Conservation (phyloP, 2,888 invertebrate species). For the Smittia sp. region DNA sequence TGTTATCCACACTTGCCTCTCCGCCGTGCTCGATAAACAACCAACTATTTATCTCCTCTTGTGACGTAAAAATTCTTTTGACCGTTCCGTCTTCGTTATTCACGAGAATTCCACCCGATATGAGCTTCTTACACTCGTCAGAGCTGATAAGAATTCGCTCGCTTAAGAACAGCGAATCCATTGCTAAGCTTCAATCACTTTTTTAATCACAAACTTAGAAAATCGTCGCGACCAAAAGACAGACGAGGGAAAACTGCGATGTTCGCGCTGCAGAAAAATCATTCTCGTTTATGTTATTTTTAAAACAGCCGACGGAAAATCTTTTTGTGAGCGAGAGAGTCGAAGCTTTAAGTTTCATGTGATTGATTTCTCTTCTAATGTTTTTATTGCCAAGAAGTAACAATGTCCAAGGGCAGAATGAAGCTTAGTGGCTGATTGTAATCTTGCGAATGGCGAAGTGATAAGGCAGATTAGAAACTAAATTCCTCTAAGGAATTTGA, state of each 20-base stretch:
- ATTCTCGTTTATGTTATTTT: not conserved
- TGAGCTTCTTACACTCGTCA: slow-evolving; percentile 48
- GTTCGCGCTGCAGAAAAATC: too few species aligned
- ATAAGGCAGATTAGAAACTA: too few species aligned
- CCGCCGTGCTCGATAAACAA: slow-evolving; percentile 55
- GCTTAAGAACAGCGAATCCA: slow-evolving; percentile 53
- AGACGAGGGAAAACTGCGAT: not conserved
- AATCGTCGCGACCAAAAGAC: not conserved
- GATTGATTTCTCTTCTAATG: too few species aligned
- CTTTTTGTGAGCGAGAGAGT: too few species aligned
- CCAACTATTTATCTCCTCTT: slow-evolving; percentile 55
- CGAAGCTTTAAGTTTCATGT: too few species aligned
- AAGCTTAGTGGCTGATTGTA: too few species aligned
- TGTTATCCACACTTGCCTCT: slow-evolving; percentile 52
- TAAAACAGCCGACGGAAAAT: not conserved
- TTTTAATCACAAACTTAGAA: not conserved
- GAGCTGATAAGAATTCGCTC: slow-evolving; percentile 57
- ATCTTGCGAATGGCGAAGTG: too few species aligned
- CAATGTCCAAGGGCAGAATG: too few species aligned
- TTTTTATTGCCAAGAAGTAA: too few species aligned
- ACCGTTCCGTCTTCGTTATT: slow-evolving; percentile 59
- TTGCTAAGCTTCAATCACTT: slow-evolving; percentile 42
- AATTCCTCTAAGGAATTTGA: too few species aligned
- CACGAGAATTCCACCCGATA: slow-evolving; percentile 62
- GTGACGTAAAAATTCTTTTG: slow-evolving; percentile 55